Base-by-base conservation (phyloP, 2,113 vertebrate genomes). In the Lepidothrix coronata region DNA sequence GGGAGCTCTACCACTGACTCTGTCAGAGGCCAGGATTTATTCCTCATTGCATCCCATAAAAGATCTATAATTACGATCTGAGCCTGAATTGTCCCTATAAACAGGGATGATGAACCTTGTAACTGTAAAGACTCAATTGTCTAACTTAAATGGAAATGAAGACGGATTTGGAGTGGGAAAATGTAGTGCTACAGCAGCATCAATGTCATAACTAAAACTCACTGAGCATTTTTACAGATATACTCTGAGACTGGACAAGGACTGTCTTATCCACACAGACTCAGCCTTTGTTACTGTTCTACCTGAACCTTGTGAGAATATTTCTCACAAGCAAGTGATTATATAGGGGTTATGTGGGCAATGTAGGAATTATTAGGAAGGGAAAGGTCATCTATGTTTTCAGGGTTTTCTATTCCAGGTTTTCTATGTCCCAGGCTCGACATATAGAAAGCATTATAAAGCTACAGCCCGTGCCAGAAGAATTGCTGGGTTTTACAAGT, bases 211-310 rank as follows among this genome's bases (percentile, higher is more conserved):
- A 46, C n/a, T 80, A 37, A 66, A 91, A 77, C 4, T 51, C 35
- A 39, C 2, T 2, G 12, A 35, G 35, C 5, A 27, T 91, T 83
- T 86, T 88, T 52, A 52, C n/a, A 76, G 41, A 63, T 58, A 30
- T 3, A 51, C 11, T 5, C 59, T 41, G 18, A 22, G 39, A 72
- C 23, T 43, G 9, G 30, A 83, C 49, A 39, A 76, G 12, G 16
- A 39, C 12, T 22, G 6, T 37, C 27, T 59, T 31, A 59, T 23
- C 43, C 52, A 28, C 22, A 49, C 0, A 0, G 46, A 74, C 44
- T 41, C 58, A 6, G 2, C 4, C 30, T 17, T 27, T 44, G 48
- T 8, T 23, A 73, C 21, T 61, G 24, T 57, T 41, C 41, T 54
- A 4, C 51, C 28, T 59, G 35, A 81, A 71, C 14, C 9, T 18